Base-by-base conservation (phyloP, 1,140 invertebrate species). In the Cataglyphis hispanica region DNA sequence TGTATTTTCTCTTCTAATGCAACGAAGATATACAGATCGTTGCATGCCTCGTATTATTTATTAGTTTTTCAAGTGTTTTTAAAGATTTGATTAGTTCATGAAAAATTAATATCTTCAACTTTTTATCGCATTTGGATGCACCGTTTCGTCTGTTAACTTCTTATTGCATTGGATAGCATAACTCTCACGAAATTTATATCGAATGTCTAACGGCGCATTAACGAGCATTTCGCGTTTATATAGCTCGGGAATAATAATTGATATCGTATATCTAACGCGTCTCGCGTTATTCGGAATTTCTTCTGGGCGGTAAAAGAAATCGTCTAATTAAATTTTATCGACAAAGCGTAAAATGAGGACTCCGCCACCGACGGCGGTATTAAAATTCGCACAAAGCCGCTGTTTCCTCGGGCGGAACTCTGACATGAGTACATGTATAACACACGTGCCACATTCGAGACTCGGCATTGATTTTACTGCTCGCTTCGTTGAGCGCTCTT, bases 311-410 rank as follows among this genome's bases (percentile, higher is more conserved):
- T 37, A 40, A 34, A 80, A 85, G 63, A 66, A 80, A 85, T 69
- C 76, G 74, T 16, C 76, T 69, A 85, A 85, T 85, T 85, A 85
- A 80, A 85, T 85, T 85, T 78, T 67, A 80, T 85, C 84, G 84
- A 85, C 84, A 80, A 85, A 85, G 74, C 84, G 84, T 85, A 85
- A 85, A 85, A 85, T 78, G 75, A 77, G 66, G 75, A 85, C 63
- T 67, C 67, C 11, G 25, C 78, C 53, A 43, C 50, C 50, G 53
- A 31, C 78, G 50, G 11, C 31, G 66, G 78, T 25, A 60, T 70
- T 81, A 43, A 81, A 72, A 81, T 81, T 81, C 66, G 78, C 66
- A 43, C 78, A 72, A 60, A 80, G 77, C 46, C 50, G 37, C 19
- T 81, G 53, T 27, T 60, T 60, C 37, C 19, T 81, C 78, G 53